Evolutionary conservation across 2,113 vertebrate genomes (phyloP), one percentile per base, ranked within the genome.

Genomic region (Onychorhynchus coronatus): DNA sequence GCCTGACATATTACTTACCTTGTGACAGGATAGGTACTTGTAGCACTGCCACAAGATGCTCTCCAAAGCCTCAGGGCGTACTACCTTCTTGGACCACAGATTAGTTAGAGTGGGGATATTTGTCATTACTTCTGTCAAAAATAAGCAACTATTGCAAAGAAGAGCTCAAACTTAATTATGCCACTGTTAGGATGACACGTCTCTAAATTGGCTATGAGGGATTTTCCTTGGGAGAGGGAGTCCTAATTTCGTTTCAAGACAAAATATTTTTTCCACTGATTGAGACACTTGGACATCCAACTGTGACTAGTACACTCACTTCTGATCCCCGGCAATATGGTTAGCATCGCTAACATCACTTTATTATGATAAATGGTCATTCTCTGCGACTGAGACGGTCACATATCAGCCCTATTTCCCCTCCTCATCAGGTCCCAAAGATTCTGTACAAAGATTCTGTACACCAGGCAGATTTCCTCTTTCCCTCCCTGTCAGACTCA

Each of bases 281-380:
- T 61, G 6, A 23, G 71, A 50, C 39, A 37, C 7, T 52, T 50
- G 19, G 35, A 33, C 17, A 53, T 70, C 14, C 61, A 55, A 0
- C 10, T 25, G 19, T 42, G 28, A 42, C 8, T 0, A 0, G 7
- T 50, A 56, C 6, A 6, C 20, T 14, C 35, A 16, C 17, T 80
- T 14, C 17, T 28, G 12, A 56, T 11, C 18, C 14, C 11, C 70
- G 25, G 4, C 37, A 68, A 62, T 23, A 30, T 3, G 4, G 12
- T 62, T 68, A 55, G 33, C 24, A 39, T 56, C 55, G 39, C 35
- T 44, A 74, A 50, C 33, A 46, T 20, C 24, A 35, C 13, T 87
- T 87, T 50, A 49, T 42, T 55, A 63, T 63, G 28, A n/a, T 14
- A 65, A 44, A 56, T 0, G 8, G 2, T 27, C 9, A 22, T 52